These are phyloP conservation scores for Camelus bactrianus DNA, from an alignment of 2,113 vertebrate species.

Conservation along the genomic window DNA sequence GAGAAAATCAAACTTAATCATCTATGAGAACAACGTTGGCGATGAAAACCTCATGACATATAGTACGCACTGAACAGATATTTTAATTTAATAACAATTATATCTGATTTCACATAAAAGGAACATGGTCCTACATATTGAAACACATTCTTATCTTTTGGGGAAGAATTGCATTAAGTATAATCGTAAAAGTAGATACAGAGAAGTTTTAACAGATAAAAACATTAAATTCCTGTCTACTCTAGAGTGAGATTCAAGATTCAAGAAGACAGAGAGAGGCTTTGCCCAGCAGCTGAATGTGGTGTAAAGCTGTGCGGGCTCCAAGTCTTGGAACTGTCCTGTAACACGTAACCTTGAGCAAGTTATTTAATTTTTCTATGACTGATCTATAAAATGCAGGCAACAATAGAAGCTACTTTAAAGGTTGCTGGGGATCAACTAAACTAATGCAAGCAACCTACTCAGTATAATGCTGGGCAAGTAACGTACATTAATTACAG, in stretches of 20 bases:
- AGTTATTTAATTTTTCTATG: not conserved
- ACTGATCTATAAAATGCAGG: not conserved
- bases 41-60: not conserved
- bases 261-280: not conserved
- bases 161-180: not conserved
- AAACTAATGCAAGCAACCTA: not conserved
- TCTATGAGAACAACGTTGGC: not conserved
- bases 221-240: not conserved
- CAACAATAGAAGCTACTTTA: not conserved
- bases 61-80: not conserved
- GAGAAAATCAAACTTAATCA: not conserved
- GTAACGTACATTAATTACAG: not conserved
- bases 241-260: not conserved
- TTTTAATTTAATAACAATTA: not conserved
- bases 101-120: not conserved
- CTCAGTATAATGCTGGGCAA: not conserved
- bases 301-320: not conserved
- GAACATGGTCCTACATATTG: not conserved
- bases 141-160: conserved; percentile 3
- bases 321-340: not conserved
- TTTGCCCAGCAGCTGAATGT: not conserved
- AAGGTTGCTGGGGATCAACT: not conserved
- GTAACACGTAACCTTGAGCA: not conserved
- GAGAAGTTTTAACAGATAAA: not conserved
- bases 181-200: not conserved